These are phyloP conservation scores for Parazoanthus atlanticus DNA, from an alignment of 92 coral and sea anemone genomes.

Conservation along the genomic window DNA sequence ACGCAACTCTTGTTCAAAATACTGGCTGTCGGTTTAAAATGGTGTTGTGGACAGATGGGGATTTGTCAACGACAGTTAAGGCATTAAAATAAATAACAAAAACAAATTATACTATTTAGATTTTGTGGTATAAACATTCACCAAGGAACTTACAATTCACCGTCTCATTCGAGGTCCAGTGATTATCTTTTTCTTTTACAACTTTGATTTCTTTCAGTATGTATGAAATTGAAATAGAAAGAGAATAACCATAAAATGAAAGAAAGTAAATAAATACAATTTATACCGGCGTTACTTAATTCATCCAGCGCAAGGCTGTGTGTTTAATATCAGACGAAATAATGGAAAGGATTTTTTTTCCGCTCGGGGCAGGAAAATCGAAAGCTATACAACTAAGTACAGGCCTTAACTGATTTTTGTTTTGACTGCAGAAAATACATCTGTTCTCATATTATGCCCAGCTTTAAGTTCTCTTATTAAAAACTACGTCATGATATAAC, in stretches of 20 bases:
- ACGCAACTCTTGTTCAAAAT: neutral
- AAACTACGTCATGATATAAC: too few species aligned
- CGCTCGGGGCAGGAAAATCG: neutral
- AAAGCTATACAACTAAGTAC: neutral
- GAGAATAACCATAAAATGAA: neutral
- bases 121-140: conserved; percentile 4
- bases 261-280: too few species aligned
- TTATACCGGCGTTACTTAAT: neutral
- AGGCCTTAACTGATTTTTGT: neutral
- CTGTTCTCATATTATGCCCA: too few species aligned
- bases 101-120: conserved; percentile 32
- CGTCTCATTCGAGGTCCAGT: neutral
- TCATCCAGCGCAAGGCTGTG: neutral
- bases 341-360: neutral
- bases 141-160: neutral
- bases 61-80: conserved; percentile 8
- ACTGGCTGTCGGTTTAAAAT: neutral
- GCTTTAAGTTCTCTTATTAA: too few species aligned
- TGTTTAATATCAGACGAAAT: neutral
- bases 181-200: neutral
- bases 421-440: neutral
- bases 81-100: conserved; percentile 3
- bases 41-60: neutral
- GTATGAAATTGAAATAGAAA: neutral
- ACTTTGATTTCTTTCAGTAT: neutral